Base-by-base conservation (phyloP, 1,140 invertebrate genomes). In the Cheumatopsyche charites region DNA sequence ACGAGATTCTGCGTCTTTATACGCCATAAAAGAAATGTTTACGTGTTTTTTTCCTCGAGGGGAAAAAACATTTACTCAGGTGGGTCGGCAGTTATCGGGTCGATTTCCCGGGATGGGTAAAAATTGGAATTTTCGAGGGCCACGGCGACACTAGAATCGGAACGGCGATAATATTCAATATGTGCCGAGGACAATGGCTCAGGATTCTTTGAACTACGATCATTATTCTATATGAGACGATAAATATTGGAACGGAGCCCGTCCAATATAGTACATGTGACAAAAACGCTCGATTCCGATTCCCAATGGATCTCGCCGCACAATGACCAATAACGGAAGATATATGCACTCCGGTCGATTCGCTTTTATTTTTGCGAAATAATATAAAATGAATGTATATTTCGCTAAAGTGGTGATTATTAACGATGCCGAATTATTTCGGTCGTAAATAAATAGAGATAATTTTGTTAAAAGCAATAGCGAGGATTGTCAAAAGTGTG, bases 141-240 rank as follows among this genome's bases (percentile, higher is more conserved):
- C 19, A 17, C 19, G 47, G 47, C 47, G 19, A 52, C 47, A 52
- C 47, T 52, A 7, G 47, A 52, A 52, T 17, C 47, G 47, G 47
- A 52, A 67, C 36, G 65, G 49, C 65, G 41, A 45, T 47, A 67
- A 67, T 67, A 67, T 67, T 67, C 65, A 67, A 67, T 67, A 67
- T 47, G 36, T 67, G 29, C 11, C 65, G 65, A 41, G 43, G 36
- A 67, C 65, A 67, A 67, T 67, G 65, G 65, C 45, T 25, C 11
- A 42, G 45, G 43, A 66, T 67, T 66, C 41, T 67, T 72, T 43
- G 45, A 67, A 72, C 70, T 65, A 71, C 70, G 62, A 71, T 72
- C 70, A 67, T 72, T 67, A 72, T 72, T 72, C 70, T 72, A 72
- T 72, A 72, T 66, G 63, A 41, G 43, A 26, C 70, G 47, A 67